Percentiles rank a stretch among this genome's conserved stretches.
These are phyloP conservation scores for Delphinapterus leucas DNA, from an alignment of 2,113 vertebrate genomes.

Conservation along the genomic window DNA sequence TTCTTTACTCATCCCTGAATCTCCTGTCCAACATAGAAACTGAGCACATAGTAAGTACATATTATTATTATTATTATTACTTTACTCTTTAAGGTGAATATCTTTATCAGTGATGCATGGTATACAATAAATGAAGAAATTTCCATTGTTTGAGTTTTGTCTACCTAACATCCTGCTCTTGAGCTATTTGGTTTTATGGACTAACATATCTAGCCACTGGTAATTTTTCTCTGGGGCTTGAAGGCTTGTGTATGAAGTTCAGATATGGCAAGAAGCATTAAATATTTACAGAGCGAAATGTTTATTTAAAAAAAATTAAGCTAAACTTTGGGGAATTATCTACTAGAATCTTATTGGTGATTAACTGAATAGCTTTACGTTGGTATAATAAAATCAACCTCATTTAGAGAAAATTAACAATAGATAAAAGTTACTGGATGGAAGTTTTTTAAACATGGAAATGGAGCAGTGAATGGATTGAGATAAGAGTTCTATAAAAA, in stretches of 20 bases:
- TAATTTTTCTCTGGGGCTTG: neutral
- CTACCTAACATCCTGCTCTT: neutral
- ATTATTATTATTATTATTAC: neutral
- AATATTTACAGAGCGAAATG: neutral
- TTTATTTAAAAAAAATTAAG: neutral
- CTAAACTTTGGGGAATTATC: slow-evolving; percentile 13
- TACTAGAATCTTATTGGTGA: neutral
- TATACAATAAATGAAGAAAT: neutral
- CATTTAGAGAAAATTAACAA: neutral
- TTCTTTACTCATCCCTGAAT: neutral
- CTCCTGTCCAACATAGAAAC: neutral
- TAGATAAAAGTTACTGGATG: neutral
- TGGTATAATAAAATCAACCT: neutral
- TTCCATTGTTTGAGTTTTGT: neutral
- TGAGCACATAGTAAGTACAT: neutral
- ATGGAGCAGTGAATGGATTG: neutral
- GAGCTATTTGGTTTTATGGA: neutral
- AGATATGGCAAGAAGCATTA: neutral
- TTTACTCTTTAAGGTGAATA: neutral
- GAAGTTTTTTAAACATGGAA: neutral
- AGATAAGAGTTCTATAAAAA: slow-evolving; percentile 10
- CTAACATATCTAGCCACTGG: neutral
- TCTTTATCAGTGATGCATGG: neutral
- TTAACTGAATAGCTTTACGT: neutral
- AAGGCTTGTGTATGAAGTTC: neutral